Base-by-base conservation (phyloP, 1,140 invertebrate genomes). In the Arion vulgaris region DNA sequence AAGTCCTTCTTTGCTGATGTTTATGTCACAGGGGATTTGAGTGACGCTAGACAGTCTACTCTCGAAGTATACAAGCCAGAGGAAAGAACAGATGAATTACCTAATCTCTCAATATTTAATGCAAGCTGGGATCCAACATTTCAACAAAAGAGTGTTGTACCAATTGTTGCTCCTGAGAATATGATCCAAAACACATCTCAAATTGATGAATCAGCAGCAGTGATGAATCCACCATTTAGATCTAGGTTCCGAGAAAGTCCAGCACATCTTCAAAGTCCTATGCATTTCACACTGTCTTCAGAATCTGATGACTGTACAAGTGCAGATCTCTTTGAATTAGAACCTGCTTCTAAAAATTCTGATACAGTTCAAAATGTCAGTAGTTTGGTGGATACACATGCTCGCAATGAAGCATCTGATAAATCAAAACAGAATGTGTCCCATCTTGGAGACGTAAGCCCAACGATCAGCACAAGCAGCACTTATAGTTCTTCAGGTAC, bases 31-130 rank as follows among this genome's bases (percentile, higher is more conserved):
- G 45, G 1, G 36, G 23, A n/a, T n/a, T 51, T 51, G 7, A 36
- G 26, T 76, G 74, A 15, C 36, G 19, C 36, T 5, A 57, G 26
- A 28, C 17, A 17, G n/a, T n/a, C 74, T 53, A 4, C 49, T 26
- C 26, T 49, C n/a, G 2, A 57, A 23, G 23, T 41, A 11, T 76
- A 76, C 49, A 76, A 23, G 28, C 74, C 74, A 28, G 74, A 76
- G 28, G 28, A 19, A 32, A 57, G 36, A n/a, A 17, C 23, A 26
- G 74, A 19, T 1, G 32, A 19, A 51, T 32, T 76, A 1, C 74
- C 74, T 53, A 76, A 51, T 49, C 74, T 76, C 26, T 76, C 74
- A 76, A 76, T 76, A 49, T 76, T 76, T 53, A n/a, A 76, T 76
- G 26, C 38, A 71, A 71, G 68, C 68, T 73, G 71, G 41, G 71